Evolutionary conservation across 2,797 vertebrate species (phyloP).

Genomic region (Kryptolebias ocellatus): DNA sequence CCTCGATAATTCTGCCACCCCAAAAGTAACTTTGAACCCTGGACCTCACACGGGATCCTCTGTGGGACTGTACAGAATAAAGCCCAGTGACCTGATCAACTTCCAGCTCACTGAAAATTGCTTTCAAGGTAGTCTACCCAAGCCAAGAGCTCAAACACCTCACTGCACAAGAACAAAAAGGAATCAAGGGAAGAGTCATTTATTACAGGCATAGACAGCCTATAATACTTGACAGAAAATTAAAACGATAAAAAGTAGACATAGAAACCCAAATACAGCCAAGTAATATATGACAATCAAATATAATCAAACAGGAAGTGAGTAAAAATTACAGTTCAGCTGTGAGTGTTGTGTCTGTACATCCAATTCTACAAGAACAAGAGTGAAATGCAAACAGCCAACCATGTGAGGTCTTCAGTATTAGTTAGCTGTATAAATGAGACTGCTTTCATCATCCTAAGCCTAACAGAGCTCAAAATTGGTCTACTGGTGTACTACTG

Average conservation of each 20-base stretch:
- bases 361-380: no score
- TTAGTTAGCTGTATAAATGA: neutral
- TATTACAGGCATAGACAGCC: neutral
- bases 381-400: no score
- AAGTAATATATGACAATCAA: no score
- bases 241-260: neutral
- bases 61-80: slow-evolving; percentile 4
- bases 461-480: slow-evolving; percentile 6
- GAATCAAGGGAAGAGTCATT: slow-evolving; percentile 14
- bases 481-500: slow-evolving; percentile 6
- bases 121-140: slow-evolving; percentile 11
- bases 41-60: neutral
- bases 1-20: rapidly evolving
- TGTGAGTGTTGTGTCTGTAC: neutral
- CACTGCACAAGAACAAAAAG: slow-evolving; percentile 13
- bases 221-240: neutral
- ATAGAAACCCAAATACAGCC: neutral
- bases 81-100: slow-evolving; percentile 4
- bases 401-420: no score
- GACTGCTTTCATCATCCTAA: neutral
- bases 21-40: neutral
- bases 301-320: no score
- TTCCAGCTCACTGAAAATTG: slow-evolving; percentile 28
- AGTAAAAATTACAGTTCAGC: neutral
- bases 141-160: slow-evolving; percentile 4